These are phyloP conservation scores for Reticulitermes lucifugus DNA, from an alignment of 2,888 invertebrate genomes.

Conservation along the genomic window DNA sequence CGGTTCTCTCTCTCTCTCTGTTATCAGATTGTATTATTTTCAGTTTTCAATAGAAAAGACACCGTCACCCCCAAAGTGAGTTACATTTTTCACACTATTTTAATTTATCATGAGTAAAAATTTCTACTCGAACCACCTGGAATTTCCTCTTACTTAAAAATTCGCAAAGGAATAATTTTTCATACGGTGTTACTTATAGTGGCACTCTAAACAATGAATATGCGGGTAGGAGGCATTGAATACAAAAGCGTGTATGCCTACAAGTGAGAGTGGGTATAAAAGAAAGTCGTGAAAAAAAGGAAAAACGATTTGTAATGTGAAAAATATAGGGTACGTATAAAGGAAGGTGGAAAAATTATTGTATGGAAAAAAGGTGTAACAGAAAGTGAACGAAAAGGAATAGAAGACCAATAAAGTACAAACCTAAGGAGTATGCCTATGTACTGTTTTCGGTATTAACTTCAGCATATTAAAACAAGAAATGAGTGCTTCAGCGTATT, in stretches of 20 bases:
- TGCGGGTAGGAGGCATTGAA: neutral
- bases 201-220: neutral
- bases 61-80: neutral
- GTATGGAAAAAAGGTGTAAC: neutral
- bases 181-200: neutral
- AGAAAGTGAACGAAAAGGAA: neutral
- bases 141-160: constrained; percentile 28
- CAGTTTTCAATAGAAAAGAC: constrained; percentile 13
- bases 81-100: constrained; percentile 21
- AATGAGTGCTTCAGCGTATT: neutral
- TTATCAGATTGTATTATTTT: neutral
- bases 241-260: neutral
- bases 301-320: neutral
- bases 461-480: constrained; percentile 14
- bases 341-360: neutral
- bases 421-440: neutral
- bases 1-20: neutral
- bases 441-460: constrained; percentile 10
- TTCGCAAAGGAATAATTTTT: constrained; percentile 32
- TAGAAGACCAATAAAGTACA: neutral
- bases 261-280: neutral
- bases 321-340: neutral
- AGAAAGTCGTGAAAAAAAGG: neutral
- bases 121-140: neutral
- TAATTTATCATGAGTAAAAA: constrained; percentile 17